Evolutionary conservation across 2,113 vertebrate species (phyloP), one percentile per base, ranked within the genome.

Genomic region (Etia nguti): DNA sequence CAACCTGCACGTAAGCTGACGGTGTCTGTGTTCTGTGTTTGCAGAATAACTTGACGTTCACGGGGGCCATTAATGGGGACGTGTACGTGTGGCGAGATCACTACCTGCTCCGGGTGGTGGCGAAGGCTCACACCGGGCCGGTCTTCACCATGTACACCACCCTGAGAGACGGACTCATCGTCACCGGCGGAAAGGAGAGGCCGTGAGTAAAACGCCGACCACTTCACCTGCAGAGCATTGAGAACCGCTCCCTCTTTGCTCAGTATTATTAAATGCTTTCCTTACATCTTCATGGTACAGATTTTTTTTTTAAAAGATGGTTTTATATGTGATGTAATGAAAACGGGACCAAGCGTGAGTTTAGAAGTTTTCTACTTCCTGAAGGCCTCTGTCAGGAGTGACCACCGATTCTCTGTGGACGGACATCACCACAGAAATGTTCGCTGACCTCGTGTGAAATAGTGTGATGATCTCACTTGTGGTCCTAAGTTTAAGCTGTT

Each of bases 111-210:
- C 96, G 98, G n/a, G 96, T 99, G 85, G 98, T 99, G 94, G 98
- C 98, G 36, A 99, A 98, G 93, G 98, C 98, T 13, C 98, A 99
- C 96, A 98, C 97, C 0, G 98, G 98, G 3, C 98, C 98, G 0
- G 98, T 99, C 46, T 98, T 99, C 92, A 98, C 97, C 16, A 99
- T 99, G 98, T 99, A 98, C 95, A 99, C 98, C 1, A 99, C 98
- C 0, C 97, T 99, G 50, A 96, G 98, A 4, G 98, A 99, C 0
- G 98, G 98, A 1, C 98, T 99, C 55, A 99, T 99, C 5, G 98
- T 99, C 57, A 99, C 98, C 0, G 98, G 98, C 1, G 98, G 98
- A 29, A 99, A 99, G 82, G 98, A 99, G 93, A 96, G 98, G 83
- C 98, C 98, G 98, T 99, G 96, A 98, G 98, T 95, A 1, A 15